Conservation (phyloP, 2,888 invertebrate genomes). For the Uropetala carovei region DNA sequence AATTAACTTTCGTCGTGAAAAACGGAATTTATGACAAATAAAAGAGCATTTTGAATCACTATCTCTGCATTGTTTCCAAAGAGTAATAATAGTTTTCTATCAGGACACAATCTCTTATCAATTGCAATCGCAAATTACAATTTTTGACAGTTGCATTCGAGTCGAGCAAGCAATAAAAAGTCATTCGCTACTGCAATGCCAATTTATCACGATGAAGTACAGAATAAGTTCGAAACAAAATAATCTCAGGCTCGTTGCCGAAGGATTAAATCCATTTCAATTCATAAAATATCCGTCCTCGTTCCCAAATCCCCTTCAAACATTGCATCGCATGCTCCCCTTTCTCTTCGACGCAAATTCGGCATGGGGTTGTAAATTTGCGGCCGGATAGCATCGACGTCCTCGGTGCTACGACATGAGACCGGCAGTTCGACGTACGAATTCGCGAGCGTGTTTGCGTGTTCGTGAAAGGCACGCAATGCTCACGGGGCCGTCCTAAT, state of each 20-base stretch:
- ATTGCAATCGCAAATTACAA: neutral
- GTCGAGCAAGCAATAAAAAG: neutral
- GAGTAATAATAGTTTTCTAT: neutral
- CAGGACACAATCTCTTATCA: neutral
- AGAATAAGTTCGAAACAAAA: neutral
- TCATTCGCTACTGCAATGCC: neutral
- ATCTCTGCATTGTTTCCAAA: no score
- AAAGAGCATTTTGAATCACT: no score
- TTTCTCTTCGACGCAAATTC: neutral
- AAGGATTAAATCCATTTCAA: neutral
- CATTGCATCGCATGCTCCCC: no score
- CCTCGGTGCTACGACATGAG: neutral
- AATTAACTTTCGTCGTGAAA: no score
- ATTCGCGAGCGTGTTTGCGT: neutral
- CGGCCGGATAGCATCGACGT: neutral
- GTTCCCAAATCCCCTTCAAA: neutral
- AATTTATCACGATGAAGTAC: neutral
- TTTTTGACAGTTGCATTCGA: neutral
- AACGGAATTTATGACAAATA: no score
- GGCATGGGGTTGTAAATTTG: slow-evolving; percentile 20
- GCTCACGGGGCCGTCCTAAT: slow-evolving; percentile 27
- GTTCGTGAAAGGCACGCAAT: slow-evolving; percentile 8
- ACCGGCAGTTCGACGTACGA: neutral
- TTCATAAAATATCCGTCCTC: neutral
- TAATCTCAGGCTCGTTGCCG: neutral